A percentile compares a stretch with the other conserved stretches of the same genome.
Conservation (phyloP, 1,140 invertebrate species). For the Lepidostoma basale region DNA sequence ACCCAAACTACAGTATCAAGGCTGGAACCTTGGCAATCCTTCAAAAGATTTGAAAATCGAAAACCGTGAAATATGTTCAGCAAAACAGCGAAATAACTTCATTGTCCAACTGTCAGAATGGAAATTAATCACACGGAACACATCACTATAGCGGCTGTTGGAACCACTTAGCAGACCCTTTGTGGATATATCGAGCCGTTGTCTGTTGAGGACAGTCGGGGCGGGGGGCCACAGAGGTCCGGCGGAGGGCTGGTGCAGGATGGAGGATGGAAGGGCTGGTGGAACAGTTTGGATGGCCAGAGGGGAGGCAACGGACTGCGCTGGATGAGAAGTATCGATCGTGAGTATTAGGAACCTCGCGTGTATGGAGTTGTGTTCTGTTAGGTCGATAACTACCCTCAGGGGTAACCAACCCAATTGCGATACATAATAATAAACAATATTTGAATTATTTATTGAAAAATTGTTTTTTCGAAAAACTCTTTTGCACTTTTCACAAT, state of each 20-base stretch:
- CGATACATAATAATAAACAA: no score
- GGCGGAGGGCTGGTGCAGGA: not conserved
- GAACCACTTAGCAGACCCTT: not conserved
- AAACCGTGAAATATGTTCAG: not conserved
- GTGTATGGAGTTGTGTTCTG: conserved; percentile 1
- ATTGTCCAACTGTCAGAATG: not conserved
- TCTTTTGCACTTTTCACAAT: no score
- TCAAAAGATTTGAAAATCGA: not conserved
- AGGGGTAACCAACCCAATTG: not conserved
- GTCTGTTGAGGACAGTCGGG: not conserved
- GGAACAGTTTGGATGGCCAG: not conserved
- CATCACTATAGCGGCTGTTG: not conserved
- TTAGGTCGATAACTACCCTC: conserved; percentile 15
- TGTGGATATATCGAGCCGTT: not conserved
- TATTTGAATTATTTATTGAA: no score
- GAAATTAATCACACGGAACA: conserved; percentile 13
- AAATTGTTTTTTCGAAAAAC: no score
- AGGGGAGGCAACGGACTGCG: not conserved
- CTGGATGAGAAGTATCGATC: not conserved
- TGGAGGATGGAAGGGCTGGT: not conserved
- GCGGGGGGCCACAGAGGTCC: not conserved
- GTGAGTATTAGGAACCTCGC: conserved; percentile 4
- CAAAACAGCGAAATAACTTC: conserved; percentile 1
- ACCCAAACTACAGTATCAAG: no score
- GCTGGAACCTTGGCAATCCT: no score